Evolutionary conservation across 2,888 invertebrate genomes (phyloP).

Genomic region (Microctonus aethiopoides): DNA sequence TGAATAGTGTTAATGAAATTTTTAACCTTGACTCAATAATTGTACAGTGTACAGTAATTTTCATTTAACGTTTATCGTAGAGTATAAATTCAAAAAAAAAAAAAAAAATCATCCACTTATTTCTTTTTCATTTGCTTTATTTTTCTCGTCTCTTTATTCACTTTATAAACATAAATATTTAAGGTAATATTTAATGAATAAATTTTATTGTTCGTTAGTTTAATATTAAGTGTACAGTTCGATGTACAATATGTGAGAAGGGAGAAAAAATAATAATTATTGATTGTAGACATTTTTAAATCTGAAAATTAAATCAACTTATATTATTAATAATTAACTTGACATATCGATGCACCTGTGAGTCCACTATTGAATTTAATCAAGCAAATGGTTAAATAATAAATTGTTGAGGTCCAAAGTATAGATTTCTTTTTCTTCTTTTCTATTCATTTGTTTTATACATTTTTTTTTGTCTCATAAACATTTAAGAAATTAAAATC

Average conservation of each 20-base stretch:
- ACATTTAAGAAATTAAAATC: not conserved
- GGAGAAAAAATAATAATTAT: conserved; percentile 10
- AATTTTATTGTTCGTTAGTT: conserved; percentile 37
- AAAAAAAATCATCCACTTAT: conserved; percentile 26
- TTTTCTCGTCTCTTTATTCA: conserved; percentile 33
- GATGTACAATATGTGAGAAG: conserved; percentile 30
- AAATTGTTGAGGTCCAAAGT: conserved; percentile 21
- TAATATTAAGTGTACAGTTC: conserved; percentile 39
- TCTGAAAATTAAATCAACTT: not conserved
- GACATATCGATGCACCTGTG: conserved; percentile 44
- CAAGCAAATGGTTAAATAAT: not conserved
- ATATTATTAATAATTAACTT: conserved; percentile 25
- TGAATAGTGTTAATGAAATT: conserved; percentile 41
- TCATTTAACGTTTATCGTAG: conserved; percentile 37
- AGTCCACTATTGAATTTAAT: conserved; percentile 12
- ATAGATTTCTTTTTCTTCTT: not conserved
- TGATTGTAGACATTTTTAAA: not conserved
- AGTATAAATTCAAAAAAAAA: conserved; percentile 34
- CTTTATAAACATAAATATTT: conserved; percentile 17
- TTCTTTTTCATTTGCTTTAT: conserved; percentile 3
- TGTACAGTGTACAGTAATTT: conserved; percentile 54
- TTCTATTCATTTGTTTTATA: not conserved
- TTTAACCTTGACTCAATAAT: conserved; percentile 40
- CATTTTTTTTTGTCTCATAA: not conserved
- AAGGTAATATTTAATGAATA: conserved; percentile 29